Percentiles rank a stretch among this genome's conserved stretches.
Evolutionary conservation across 2,888 invertebrate genomes (phyloP).

Genomic region (Drosophila cyrtoloma): DNA sequence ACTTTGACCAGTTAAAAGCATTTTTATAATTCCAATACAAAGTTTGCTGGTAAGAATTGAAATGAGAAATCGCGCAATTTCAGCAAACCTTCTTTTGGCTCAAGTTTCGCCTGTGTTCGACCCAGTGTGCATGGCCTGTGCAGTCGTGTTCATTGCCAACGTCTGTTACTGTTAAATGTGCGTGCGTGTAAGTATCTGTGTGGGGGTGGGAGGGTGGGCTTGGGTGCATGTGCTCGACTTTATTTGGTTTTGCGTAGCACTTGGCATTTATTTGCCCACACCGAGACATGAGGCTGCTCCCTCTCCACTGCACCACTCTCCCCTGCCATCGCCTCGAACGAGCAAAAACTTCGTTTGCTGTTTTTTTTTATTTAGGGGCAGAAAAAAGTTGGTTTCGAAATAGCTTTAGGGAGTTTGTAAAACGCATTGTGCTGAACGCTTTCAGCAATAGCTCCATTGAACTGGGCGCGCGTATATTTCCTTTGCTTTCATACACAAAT

Average conservation of each 20-base stretch:
- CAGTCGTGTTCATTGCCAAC: constrained; percentile 66
- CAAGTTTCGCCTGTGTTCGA: background rate
- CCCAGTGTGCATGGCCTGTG: constrained; percentile 48
- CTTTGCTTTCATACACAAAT: background rate
- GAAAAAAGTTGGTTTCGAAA: constrained; percentile 65
- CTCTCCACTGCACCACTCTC: background rate
- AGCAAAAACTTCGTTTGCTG: constrained; percentile 40
- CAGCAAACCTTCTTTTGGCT: background rate
- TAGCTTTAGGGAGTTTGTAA: constrained; percentile 73
- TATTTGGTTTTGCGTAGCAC: constrained; percentile 81
- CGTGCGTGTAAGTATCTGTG: constrained; percentile 59
- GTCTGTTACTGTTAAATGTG: constrained; percentile 77
- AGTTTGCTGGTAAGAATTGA: background rate
- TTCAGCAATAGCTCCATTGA: constrained; percentile 74
- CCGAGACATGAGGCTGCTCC: constrained; percentile 65
- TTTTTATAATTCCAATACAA: background rate
- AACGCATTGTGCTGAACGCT: constrained; percentile 70
- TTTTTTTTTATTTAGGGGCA: constrained; percentile 2
- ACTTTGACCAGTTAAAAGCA: background rate
- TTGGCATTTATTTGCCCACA: constrained; percentile 81
- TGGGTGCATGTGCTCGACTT: constrained; percentile 75
- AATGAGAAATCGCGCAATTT: background rate
- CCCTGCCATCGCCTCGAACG: background rate
- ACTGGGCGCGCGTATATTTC: constrained; percentile 64
- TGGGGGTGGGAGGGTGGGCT: constrained; percentile 1